Base-by-base conservation (phyloP, 2,113 vertebrate species). In the Ramphastos sulfuratus region DNA sequence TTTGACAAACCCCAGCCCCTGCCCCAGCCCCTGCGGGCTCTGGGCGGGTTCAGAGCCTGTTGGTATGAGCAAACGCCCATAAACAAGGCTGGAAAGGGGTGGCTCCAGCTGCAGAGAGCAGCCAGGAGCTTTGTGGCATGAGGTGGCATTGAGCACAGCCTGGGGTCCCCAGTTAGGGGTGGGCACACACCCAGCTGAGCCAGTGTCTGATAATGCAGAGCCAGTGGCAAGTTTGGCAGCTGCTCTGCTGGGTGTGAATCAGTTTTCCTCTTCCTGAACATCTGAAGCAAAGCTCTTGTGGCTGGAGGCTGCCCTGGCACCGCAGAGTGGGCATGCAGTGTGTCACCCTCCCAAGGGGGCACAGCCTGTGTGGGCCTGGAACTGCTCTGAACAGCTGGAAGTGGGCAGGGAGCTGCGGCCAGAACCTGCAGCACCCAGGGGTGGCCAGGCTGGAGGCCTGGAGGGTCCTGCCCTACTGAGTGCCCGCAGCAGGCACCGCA, bases 281-380 rank as follows among this genome's bases (percentile, higher is more conserved):
- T 27, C 54, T 82, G 72, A 90, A 30, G 66, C 50, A 44, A 60
- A 79, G 69, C 33, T 2, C 15, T 9, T 28, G 67, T 65, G 88
- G 27, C 63, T 69, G 64, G 30, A 70, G 56, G 28, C 35, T n/a
- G 17, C 25, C 35, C 39, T 82, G 61, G 61, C 21, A 23, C 60
- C 3, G 27, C 2, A 0, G 8, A 6, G 33, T 1, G 15, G 7
- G 31, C 18, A 27, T 21, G 44, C 21, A 19, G 16, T 1, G 0
- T 66, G 37, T 31, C 72, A 21, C 24, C 28, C 14, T 37, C 5
- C 71, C 1, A 1, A 10, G 3, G 9, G 1, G 2, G 61, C 70
- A 18, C 21, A 24, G 65, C 42, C 39, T 27, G 37, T 44, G 31
- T 0, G 2, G 20, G 85, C 59, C 67, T 27, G 27, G 61, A 75